Conservation (phyloP, 1,140 invertebrate genomes). For the Saccostrea cuccullata region DNA sequence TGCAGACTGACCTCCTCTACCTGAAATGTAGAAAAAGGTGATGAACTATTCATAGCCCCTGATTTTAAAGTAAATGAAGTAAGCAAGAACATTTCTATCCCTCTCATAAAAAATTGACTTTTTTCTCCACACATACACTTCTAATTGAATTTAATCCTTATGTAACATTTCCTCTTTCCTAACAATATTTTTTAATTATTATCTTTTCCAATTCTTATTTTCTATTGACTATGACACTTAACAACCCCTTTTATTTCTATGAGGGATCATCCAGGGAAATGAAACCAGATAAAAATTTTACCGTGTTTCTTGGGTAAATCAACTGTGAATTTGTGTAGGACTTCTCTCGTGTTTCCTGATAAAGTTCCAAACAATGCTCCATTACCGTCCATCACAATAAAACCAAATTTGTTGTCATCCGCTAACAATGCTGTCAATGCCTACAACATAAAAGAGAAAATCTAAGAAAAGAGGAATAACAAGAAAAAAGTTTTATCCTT, state of each 20-base stretch:
- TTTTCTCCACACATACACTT: neutral
- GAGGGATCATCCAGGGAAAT: neutral
- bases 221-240: neutral
- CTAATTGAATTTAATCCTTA: too few species aligned
- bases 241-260: neutral
- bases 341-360: conserved; percentile 94
- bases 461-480: too few species aligned
- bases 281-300: conserved; percentile 69
- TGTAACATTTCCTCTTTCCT: too few species aligned
- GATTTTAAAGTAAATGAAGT: neutral
- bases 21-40: conserved; percentile 74
- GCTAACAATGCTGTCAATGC: conserved; percentile 97
- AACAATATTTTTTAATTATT: too few species aligned
- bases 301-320: conserved; percentile 99
- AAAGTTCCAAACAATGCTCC: conserved; percentile 99
- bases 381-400: conserved; percentile 99
- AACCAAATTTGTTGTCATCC: conserved; percentile 99
- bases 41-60: neutral
- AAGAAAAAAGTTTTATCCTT: too few species aligned
- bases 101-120: neutral
- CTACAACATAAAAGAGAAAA: conserved; percentile 67
- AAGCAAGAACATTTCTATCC: neutral
- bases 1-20: conserved; percentile 99
- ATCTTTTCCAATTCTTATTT: too few species aligned
- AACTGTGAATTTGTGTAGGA: conserved; percentile 99